These are phyloP conservation scores for Cylloceria caligata DNA, from an alignment of 2,888 invertebrate species.

Conservation along the genomic window DNA sequence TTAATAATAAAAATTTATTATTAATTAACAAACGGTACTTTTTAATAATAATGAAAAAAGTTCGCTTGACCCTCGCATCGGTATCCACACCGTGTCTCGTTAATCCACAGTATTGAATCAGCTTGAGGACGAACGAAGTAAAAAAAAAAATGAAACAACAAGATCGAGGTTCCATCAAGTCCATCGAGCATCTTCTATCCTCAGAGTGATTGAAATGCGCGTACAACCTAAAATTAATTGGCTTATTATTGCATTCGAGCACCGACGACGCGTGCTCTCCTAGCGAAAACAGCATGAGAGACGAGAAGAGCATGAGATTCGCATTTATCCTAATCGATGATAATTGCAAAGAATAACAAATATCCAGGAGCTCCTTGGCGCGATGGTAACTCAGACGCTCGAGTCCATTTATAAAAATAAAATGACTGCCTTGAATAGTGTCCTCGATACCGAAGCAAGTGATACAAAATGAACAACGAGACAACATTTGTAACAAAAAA, in stretches of 20 bases:
- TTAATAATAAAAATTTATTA: background rate
- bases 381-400: background rate
- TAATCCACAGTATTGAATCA: background rate
- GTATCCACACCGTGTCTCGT: background rate
- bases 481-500: background rate
- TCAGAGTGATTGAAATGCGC: background rate
- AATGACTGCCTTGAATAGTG: background rate
- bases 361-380: background rate
- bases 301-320: background rate
- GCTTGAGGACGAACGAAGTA: background rate
- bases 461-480: background rate
- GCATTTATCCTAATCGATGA: background rate
- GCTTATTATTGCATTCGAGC: too few relatives aligned
- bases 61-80: background rate
- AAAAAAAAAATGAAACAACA: background rate
- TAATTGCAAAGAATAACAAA: background rate
- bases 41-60: background rate
- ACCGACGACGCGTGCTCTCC: background rate
- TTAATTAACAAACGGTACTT: background rate
- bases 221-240: background rate
- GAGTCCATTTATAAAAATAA: background rate
- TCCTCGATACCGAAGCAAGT: background rate
- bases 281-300: conserved; percentile 10
- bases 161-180: background rate
- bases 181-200: background rate